Conservation (phyloP, 2,888 invertebrate genomes). For the Meiosimyza decipiens region DNA sequence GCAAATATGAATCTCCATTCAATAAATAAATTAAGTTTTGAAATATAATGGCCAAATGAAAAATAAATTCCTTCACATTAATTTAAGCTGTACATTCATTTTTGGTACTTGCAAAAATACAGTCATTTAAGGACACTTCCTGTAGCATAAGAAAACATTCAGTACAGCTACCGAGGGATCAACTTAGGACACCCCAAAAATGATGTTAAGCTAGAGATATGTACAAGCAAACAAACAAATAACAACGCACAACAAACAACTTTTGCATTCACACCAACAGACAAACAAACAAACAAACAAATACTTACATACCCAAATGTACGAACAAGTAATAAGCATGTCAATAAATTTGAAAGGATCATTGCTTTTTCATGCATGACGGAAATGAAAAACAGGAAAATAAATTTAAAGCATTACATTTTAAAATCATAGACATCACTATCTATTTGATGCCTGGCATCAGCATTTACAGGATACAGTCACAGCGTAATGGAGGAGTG, state of each 20-base stretch:
- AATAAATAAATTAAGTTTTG: not conserved
- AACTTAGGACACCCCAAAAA: not conserved
- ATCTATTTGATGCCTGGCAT: too few relatives aligned
- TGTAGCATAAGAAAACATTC: not conserved
- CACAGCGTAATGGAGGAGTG: too few relatives aligned
- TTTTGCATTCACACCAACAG: not conserved
- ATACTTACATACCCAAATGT: not conserved
- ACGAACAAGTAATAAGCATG: conserved; percentile 26
- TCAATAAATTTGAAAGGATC: conserved; percentile 29
- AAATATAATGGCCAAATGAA: conserved; percentile 13
- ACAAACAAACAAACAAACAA: conserved; percentile 3
- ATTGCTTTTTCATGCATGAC: conserved; percentile 22
- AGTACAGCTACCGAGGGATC: not conserved
- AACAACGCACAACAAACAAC: not conserved
- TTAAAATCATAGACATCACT: conserved; percentile 7
- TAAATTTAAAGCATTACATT: conserved; percentile 27
- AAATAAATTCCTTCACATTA: conserved; percentile 18
- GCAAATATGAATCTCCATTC: conserved; percentile 7
- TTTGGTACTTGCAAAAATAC: conserved; percentile 7
- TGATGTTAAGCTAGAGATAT: not conserved
- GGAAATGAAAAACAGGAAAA: conserved; percentile 24
- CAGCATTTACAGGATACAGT: too few relatives aligned
- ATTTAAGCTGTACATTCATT: conserved; percentile 21
- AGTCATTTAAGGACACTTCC: not conserved
- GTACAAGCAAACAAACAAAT: not conserved